Evolutionary conservation across 1,140 invertebrate genomes (phyloP), one percentile per base, ranked within the genome.

Genomic region (Ectropis grisescens): DNA sequence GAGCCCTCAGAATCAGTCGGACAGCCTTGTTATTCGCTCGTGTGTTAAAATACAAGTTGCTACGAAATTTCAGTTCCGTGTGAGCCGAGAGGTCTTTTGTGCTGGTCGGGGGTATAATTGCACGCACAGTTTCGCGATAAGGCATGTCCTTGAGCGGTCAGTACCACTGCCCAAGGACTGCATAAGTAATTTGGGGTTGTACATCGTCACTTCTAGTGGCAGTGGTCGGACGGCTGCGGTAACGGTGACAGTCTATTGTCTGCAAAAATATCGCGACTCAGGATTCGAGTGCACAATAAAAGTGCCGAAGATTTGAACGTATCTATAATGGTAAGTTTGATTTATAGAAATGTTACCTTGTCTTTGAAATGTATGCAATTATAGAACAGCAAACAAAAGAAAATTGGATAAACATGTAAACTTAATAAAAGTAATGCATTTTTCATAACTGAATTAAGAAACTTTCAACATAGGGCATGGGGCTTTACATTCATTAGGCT

Each of bases 211-310:
- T 66, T 67, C 64, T 40, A 38, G 41, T 41, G 55, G 25, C 60
- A 79, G 71, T 74, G 59, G 59, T 47, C 41, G 43, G 26, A 52
- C 35, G 33, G 41, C 46, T 50, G 50, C 42, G 49, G 53, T 15
- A n/a, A n/a, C 29, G 36, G 35, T 25, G 32, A 29, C 26, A 39
- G 13, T 11, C 13, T 9, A 28, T 12, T 6, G 23, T n/a, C n/a
- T 28, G 29, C 68, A 76, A 76, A n/a, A 53, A 80, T 76, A 67
- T 53, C 70, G 41, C 71, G 66, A 47, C 53, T 80, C 49, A 65
- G 59, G 33, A 69, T 80, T 31, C 60, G 54, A 13, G 75, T 67
- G 53, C 58, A 45, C 43, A 43, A 58, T 32, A 70, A 67, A 57
- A 76, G 66, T 53, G 59, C 61, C 10, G 69, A 69, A 43, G 67